Percentiles rank a stretch among this genome's conserved stretches.
phyloP scores from a whole-genome alignment of 2,113 vertebrate species.

The Pithys albifrons region DNA sequence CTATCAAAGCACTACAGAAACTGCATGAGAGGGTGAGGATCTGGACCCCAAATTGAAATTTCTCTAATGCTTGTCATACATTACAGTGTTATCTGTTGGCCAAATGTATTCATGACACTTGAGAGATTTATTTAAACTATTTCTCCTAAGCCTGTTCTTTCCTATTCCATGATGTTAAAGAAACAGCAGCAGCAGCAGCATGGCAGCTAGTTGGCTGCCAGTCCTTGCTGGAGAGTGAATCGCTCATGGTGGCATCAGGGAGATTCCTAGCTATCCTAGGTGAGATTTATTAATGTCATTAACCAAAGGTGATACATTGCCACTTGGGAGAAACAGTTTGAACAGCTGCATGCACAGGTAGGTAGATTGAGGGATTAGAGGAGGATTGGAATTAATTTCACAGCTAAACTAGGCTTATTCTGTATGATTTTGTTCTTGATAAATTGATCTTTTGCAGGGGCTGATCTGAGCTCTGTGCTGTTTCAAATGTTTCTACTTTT shows the following conservation, averaged over 20 bases:
- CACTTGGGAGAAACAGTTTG: not conserved
- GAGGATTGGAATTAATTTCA: not conserved
- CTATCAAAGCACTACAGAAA: not conserved
- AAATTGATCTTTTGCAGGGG: not conserved
- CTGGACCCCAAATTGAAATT: not conserved
- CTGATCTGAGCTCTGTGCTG: not conserved
- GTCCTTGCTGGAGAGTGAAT: not conserved
- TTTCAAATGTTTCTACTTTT: not conserved
- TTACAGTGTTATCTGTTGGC: not conserved
- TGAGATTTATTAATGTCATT: slow-evolving; percentile 4
- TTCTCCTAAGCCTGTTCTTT: not conserved
- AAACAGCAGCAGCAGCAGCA: not conserved
- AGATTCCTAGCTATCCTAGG: not conserved
- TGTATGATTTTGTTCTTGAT: not conserved
- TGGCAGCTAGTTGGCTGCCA: not conserved
- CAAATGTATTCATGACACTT: not conserved
- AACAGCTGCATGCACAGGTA: not conserved
- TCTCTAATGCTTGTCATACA: not conserved
- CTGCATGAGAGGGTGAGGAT: not conserved
- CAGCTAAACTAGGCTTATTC: not conserved
- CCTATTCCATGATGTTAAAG: not conserved
- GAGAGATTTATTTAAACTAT: not conserved
- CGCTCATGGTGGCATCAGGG: not conserved
- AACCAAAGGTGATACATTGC: not conserved
- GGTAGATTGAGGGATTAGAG: not conserved